Conservation (phyloP, 2,797 vertebrate genomes). For the Sorex maritimensis region DNA sequence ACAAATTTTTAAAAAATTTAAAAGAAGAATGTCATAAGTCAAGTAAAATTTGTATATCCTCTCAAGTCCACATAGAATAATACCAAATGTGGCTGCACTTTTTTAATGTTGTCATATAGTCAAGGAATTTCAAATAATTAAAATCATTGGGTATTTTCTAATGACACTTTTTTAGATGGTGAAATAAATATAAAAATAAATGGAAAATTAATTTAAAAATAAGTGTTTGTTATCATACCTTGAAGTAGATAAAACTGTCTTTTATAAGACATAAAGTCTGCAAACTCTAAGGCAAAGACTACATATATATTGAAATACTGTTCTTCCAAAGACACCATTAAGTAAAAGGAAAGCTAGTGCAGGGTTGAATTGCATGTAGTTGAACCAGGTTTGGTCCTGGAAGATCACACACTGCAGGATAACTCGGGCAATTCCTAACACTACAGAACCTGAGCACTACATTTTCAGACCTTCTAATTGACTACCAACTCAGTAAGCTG, state of each 20-base stretch:
- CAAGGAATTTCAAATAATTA: constrained; percentile 42
- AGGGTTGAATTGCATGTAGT: too few species aligned
- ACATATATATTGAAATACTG: constrained; percentile 16
- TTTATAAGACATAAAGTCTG: neutral
- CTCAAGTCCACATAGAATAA: neutral
- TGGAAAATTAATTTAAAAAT: neutral
- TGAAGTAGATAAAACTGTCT: neutral
- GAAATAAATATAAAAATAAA: constrained; percentile 19
- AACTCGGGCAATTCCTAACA: too few species aligned
- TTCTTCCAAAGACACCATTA: neutral
- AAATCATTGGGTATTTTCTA: neutral
- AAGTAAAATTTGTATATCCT: neutral
- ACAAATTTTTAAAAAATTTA: neutral
- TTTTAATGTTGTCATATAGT: neutral
- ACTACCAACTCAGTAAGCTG: too few species aligned
- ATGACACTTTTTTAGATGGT: constrained; percentile 20
- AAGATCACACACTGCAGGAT: too few species aligned
- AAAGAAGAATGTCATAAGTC: neutral
- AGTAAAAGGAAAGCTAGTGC: neutral
- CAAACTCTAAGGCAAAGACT: neutral
- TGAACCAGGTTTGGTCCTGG: too few species aligned
- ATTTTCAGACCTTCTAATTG: too few species aligned
- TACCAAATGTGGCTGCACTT: neutral
- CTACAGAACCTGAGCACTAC: neutral
- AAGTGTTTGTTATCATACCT: neutral